Evolutionary conservation across 2,113 vertebrate species (phyloP).

Genomic region (Amphiprion percula): DNA sequence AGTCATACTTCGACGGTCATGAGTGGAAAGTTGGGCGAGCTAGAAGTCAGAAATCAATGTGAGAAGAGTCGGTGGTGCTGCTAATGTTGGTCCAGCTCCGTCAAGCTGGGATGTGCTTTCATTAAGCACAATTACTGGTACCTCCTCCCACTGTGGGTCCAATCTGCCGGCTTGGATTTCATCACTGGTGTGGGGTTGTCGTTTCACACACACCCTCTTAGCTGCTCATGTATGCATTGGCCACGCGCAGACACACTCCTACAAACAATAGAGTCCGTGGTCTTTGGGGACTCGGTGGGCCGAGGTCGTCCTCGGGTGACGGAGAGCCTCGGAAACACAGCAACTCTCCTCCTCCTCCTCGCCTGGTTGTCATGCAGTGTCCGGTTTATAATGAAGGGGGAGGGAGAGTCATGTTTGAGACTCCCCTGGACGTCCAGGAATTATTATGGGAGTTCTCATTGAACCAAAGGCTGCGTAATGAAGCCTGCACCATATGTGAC

Average conservation of each 20-base stretch:
- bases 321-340: constrained; percentile 30
- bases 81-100: constrained; percentile 47
- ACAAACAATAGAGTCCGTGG: constrained; percentile 64
- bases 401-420: constrained; percentile 50
- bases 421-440: constrained; percentile 63
- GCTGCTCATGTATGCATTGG: constrained; percentile 65
- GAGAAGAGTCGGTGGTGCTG: constrained; percentile 56
- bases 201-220: constrained; percentile 30
- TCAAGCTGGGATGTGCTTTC: constrained; percentile 60
- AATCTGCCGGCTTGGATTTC: constrained; percentile 64
- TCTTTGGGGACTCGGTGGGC: constrained; percentile 55
- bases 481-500: constrained; percentile 69
- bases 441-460: constrained; percentile 63
- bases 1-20: constrained; percentile 42
- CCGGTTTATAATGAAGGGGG: constrained; percentile 60
- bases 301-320: constrained; percentile 63
- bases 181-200: constrained; percentile 51
- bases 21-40: constrained; percentile 60
- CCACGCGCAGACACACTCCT: constrained; percentile 42
- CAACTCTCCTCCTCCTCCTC: constrained; percentile 21
- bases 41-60: constrained; percentile 71
- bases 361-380: constrained; percentile 40
- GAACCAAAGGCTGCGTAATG: constrained; percentile 56
- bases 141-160: constrained; percentile 54
- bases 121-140: constrained; percentile 68